Evolutionary conservation across 1,140 invertebrate species (phyloP), one percentile per base, ranked within the genome.

Genomic region (Onthophagus taurus): DNA sequence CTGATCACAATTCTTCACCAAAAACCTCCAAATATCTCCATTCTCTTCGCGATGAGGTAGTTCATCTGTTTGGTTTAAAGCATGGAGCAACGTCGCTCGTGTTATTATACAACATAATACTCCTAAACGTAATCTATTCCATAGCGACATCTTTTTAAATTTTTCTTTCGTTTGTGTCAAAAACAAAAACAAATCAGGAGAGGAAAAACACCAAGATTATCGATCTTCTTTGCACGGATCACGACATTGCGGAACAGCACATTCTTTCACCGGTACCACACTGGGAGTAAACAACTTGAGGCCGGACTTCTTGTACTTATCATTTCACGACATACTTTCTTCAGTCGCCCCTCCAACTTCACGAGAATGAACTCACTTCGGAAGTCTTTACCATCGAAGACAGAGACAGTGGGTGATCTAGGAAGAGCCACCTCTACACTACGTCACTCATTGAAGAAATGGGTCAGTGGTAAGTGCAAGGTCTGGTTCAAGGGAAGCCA

Each of bases 1-100:
- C 16, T 68, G 64, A 50, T 83, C 86, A 50, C 85, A 76, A 36
- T 74, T 76, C 29, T 85, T 68, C 14, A 87, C 68, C 12, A 75
- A 74, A 42, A 75, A 75, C 82, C 82, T 85, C 17, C 85, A 66
- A 38, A 71, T 68, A 47, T 83, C 84, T 16, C 23, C 38, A 11
- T 29, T 14, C 1, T 21, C 38, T 16, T 41, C 13, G 5, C 4
- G 17, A 8, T 41, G 21, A 2, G 38, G 38, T 16, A 41, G 24
- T 11, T 41, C n/a, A n/a, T 29, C n/a, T 8, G 3, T 3, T n/a
- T 8, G 7, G 16, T 16, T 23, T 11, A 14, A 6, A 9, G 24
- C n/a, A n/a, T 37, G 20, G 9, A 11, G 8, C 14, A n/a, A n/a
- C 2, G 7, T 37, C 21, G 21, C 38, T 18, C 38, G 38, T 41